phyloP scores from a whole-genome alignment of 2,888 invertebrate genomes.

The Sarcophaga rosellei region DNA sequence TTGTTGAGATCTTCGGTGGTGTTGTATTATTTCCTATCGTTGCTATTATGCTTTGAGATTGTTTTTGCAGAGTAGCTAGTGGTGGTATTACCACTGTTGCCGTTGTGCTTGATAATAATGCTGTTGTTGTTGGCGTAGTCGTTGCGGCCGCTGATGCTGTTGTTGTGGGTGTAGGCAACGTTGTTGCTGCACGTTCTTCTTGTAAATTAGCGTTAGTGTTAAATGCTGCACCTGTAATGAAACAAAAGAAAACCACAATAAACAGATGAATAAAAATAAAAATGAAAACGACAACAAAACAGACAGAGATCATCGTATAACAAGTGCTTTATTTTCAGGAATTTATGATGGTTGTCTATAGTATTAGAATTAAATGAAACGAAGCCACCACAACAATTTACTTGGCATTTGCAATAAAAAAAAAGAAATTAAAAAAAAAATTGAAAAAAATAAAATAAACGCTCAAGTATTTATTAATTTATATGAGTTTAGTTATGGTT shows the following conservation, averaged over 20 bases:
- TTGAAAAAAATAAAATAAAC: too few species aligned
- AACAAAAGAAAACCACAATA: conserved; percentile 72
- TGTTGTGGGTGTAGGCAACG: conserved; percentile 41
- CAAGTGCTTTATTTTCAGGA: conserved; percentile 62
- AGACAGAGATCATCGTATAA: conserved; percentile 70
- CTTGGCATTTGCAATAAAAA: conserved; percentile 60
- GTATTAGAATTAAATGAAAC: conserved; percentile 2
- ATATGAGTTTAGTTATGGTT: conserved; percentile 66
- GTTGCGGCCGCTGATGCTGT: conserved; percentile 41
- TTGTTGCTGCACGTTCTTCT: conserved; percentile 65
- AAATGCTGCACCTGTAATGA: conserved; percentile 72
- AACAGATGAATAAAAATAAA: conserved; percentile 70
- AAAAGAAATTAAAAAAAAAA: too few species aligned
- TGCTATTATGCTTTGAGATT: conserved; percentile 54
- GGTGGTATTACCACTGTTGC: conserved; percentile 51
- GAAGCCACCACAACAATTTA: conserved; percentile 15
- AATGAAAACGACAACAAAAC: conserved; percentile 69
- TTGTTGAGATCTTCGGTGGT: conserved; percentile 69
- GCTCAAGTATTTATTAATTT: conserved; percentile 63
- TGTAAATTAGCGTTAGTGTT: conserved; percentile 74
- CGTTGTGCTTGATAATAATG: conserved; percentile 58
- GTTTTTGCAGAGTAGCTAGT: conserved; percentile 7
- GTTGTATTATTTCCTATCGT: conserved; percentile 63
- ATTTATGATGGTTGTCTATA: conserved; percentile 36
- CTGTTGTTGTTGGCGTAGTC: conserved; percentile 53